These are phyloP conservation scores for Eptatretus atami DNA, from an alignment of 2,797 vertebrate species.

Conservation along the genomic window DNA sequence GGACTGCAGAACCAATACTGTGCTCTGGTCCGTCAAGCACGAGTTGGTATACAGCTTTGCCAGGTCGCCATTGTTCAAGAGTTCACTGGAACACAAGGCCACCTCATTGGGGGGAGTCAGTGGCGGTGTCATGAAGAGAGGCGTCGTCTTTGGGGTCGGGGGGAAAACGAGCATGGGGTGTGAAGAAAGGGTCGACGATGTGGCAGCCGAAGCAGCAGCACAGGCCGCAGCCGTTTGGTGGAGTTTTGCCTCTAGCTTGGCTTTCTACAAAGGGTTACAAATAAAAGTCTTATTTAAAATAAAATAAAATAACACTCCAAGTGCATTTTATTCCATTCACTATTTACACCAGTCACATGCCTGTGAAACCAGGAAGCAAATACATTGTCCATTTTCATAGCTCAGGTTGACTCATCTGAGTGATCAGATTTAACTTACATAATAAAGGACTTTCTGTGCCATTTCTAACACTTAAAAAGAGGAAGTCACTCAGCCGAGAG, in stretches of 20 bases:
- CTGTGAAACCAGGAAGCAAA: no score
- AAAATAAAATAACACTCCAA: conserved; percentile 4
- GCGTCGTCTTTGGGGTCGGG: conserved; percentile 88
- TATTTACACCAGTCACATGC: no score
- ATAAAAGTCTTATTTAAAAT: conserved; percentile 4
- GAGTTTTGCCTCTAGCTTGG: conserved; percentile 88
- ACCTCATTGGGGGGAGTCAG: conserved; percentile 88
- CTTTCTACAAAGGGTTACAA: conserved; percentile 30
- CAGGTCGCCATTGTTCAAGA: conserved; percentile 42
- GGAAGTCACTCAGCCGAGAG: no score
- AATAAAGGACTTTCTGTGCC: no score
- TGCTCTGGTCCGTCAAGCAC: no score
- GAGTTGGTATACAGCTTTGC: conserved; percentile 67
- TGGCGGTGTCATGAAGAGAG: conserved; percentile 93
- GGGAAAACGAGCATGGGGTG: conserved; percentile 38
- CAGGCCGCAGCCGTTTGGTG: conserved; percentile 80
- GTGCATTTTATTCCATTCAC: not conserved
- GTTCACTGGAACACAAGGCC: conserved; percentile 39
- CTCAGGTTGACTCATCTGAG: no score
- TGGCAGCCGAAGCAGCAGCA: conserved; percentile 29
- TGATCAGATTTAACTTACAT: no score
- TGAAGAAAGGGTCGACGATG: conserved; percentile 71
- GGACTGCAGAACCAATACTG: no score
- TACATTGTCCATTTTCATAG: no score
- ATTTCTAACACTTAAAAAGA: no score